These are phyloP conservation scores for Rhamphomyia laevipes DNA, from an alignment of 2,888 invertebrate genomes.

Conservation along the genomic window DNA sequence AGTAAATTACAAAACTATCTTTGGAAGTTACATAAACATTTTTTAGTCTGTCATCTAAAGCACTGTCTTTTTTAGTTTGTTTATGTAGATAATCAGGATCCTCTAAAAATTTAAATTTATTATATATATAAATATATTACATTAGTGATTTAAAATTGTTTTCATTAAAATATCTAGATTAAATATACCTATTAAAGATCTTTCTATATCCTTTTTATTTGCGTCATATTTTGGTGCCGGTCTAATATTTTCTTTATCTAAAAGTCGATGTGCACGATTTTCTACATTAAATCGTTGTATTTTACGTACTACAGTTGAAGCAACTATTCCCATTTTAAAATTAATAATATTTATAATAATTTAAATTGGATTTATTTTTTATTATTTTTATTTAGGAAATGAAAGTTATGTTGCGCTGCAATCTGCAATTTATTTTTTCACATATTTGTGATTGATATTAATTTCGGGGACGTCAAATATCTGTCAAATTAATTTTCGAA, in stretches of 20 bases:
- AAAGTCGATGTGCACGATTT: conserved; percentile 58
- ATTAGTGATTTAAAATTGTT: neutral
- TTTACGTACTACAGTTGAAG: conserved; percentile 47
- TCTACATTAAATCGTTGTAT: conserved; percentile 61
- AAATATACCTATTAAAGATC: conserved; percentile 42
- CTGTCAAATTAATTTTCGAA: too few relatives aligned
- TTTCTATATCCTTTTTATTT: conserved; percentile 49
- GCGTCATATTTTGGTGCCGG: conserved; percentile 57
- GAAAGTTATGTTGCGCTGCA: too few relatives aligned
- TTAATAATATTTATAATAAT: too few relatives aligned
- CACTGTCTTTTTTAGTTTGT: conserved; percentile 48
- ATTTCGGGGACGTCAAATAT: too few relatives aligned
- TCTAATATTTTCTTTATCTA: conserved; percentile 54
- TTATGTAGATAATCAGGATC: conserved; percentile 51
- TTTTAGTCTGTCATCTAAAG: conserved; percentile 52
- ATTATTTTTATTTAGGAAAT: too few relatives aligned
- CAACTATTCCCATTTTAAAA: conserved; percentile 50
- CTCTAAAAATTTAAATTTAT: too few relatives aligned
- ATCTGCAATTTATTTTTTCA: too few relatives aligned
- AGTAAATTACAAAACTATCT: conserved; percentile 41
- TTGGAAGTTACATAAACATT: conserved; percentile 61
- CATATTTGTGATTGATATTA: too few relatives aligned
- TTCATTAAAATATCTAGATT: neutral
- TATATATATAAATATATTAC: neutral
- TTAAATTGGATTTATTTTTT: too few relatives aligned